Conservation (phyloP, 2,113 vertebrate genomes). For the Semicossyphus pulcher region DNA sequence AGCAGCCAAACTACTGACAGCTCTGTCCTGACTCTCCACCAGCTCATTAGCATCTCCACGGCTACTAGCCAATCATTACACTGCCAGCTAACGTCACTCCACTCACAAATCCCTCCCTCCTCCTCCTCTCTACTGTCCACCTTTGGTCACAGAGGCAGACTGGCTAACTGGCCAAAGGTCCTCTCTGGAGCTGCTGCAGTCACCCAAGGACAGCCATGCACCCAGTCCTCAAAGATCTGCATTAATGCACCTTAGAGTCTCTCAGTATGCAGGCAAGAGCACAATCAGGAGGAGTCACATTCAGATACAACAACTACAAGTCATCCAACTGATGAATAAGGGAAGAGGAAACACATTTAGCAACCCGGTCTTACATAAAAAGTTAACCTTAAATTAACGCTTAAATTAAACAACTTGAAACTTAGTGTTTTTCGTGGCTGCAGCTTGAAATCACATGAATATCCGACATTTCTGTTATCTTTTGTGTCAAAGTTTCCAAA, state of each 20-base stretch:
- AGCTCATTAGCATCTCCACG: conserved; percentile 31
- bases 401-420: no score
- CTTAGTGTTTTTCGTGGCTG: neutral
- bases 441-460: neutral
- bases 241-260: neutral
- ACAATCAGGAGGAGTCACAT: neutral
- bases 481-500: neutral
- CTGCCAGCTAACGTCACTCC: conserved; percentile 33
- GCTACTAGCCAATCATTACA: conserved; percentile 44
- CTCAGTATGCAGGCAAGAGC: neutral
- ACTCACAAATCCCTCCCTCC: conserved; percentile 7
- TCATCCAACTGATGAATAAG: neutral
- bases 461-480: neutral
- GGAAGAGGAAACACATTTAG: neutral
- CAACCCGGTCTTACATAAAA: neutral
- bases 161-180: conserved; percentile 72
- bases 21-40: conserved; percentile 1
- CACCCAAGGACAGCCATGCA: neutral
- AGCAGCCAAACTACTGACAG: neutral
- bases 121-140: conserved; percentile 34
- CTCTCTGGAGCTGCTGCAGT: neutral
- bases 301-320: neutral
- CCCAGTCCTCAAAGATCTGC: neutral
- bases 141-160: conserved; percentile 67
- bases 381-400: neutral